A percentile compares a stretch with the other conserved stretches of the same genome.
Evolutionary conservation across 2,797 vertebrate species (phyloP).

Genomic region (Xenops minutus): DNA sequence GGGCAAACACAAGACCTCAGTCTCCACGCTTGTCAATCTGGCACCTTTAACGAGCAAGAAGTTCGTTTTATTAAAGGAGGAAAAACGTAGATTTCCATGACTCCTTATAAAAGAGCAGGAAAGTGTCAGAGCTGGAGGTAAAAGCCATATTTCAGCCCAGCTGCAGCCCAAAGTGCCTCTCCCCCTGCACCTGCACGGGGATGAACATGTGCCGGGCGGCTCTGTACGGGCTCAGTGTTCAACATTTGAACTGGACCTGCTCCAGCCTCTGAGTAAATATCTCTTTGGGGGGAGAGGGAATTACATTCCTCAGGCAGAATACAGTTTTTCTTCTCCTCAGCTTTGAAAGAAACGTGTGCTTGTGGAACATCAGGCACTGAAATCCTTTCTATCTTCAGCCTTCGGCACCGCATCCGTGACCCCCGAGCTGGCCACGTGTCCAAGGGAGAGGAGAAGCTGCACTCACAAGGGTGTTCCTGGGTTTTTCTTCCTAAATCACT

Average conservation of each 20-base stretch:
- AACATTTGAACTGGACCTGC: constrained; percentile 26
- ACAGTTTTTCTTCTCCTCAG: constrained; percentile 46
- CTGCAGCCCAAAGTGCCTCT: constrained; percentile 22
- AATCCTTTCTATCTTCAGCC: background rate
- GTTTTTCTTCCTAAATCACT: background rate
- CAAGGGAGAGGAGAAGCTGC: background rate
- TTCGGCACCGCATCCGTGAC: background rate
- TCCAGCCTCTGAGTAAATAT: constrained; percentile 59
- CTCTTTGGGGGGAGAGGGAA: constrained; percentile 60
- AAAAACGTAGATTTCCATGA: constrained; percentile 32
- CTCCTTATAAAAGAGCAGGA: constrained; percentile 43
- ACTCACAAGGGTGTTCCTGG: background rate
- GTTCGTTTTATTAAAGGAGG: background rate
- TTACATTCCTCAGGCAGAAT: constrained; percentile 40
- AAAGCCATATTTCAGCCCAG: constrained; percentile 25
- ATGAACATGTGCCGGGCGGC: constrained; percentile 5
- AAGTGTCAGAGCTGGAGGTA: constrained; percentile 39
- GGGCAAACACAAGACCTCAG: constrained; percentile 39
- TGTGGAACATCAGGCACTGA: constrained; percentile 8
- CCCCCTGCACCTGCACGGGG: constrained; percentile 42
- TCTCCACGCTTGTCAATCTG: background rate
- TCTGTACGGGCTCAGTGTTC: constrained; percentile 27
- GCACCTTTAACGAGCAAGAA: constrained; percentile 18
- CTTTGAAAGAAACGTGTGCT: background rate
- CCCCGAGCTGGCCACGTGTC: background rate